Conservation (phyloP, 1,140 invertebrate species). For the Forficula auricularia region DNA sequence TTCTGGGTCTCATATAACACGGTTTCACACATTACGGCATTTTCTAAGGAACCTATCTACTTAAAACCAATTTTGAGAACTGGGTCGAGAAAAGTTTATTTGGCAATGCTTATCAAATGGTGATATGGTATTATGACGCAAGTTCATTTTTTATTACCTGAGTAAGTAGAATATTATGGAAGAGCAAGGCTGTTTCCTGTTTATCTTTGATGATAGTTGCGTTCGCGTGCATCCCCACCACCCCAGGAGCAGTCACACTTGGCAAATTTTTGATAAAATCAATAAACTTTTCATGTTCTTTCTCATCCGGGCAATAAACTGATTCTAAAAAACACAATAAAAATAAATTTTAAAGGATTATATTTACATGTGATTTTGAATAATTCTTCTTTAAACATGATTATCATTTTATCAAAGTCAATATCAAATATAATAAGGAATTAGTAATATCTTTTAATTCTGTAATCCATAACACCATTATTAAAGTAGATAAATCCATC, state of each 20-base stretch:
- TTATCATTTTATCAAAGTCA: neutral
- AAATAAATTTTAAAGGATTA: neutral
- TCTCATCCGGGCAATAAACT: slow-evolving; percentile 57
- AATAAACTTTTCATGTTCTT: slow-evolving; percentile 60
- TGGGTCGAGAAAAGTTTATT: too few relatives aligned
- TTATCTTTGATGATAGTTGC: slow-evolving; percentile 90
- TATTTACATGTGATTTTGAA: slow-evolving; percentile 4
- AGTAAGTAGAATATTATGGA: slow-evolving; percentile 62
- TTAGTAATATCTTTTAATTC: neutral
- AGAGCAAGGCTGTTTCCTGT: slow-evolving; percentile 63
- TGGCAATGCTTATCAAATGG: too few relatives aligned
- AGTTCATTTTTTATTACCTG: too few relatives aligned
- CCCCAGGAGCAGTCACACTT: slow-evolving; percentile 57
- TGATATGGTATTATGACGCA: too few relatives aligned
- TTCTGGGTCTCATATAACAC: too few relatives aligned
- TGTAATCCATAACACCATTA: too few relatives aligned
- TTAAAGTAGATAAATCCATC: too few relatives aligned
- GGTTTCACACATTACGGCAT: too few relatives aligned
- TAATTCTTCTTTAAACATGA: neutral
- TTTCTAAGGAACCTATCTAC: too few relatives aligned
- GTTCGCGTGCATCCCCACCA: slow-evolving; percentile 87
- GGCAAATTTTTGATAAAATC: slow-evolving; percentile 62
- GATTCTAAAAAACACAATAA: slow-evolving; percentile 26
- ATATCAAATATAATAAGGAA: neutral
- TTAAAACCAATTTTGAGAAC: too few relatives aligned